Evolutionary conservation across 30 jellyfish, hydroid and myxozoan species (phyloP), one percentile per base, ranked within the genome.

Genomic region (Aurelia aurita): DNA sequence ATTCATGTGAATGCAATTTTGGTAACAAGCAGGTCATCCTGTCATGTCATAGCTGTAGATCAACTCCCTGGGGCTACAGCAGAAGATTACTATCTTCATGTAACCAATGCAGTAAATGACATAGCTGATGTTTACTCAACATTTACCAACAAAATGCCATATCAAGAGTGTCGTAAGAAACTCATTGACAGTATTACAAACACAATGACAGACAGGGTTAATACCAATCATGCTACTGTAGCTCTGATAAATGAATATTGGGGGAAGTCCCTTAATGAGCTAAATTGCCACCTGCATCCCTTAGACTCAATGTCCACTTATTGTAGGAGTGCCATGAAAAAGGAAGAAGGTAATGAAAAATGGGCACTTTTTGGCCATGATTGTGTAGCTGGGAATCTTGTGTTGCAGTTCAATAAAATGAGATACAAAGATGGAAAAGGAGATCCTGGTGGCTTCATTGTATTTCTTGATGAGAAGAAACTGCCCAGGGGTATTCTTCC

Each of bases 391-490:
- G 79, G 79, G 66, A 68, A 68, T 27, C 28, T 1, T 21, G 79
- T 68, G 23, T 51, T 68, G 63, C 60, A 29, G 11, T 21, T 68
- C 79, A 68, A 68, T 68, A 68, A 68, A 43, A 21, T 68, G 79
- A 32, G 1, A 68, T 68, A 68, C 19, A 68, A 68, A 20, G 79
- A 68, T 20, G 79, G 60, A 18, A 68, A 68, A 43, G 87, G 87
- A 43, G 87, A 75, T 79, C 87, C 87, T 23, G 54, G 49, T 54
- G 87, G 84, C 27, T 75, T 75, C 55, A 51, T 51, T 47, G 55
- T 29, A 54, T 75, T 51, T 43, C 61, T 68, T n/a, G 26, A 68
- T n/a, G 35, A 43, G 8, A 43, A 32, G 16, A 68, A 68, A n/a
- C 66, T 68, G 26, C 76, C 76, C 20, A 19, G 49, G n/a, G 76